These are phyloP conservation scores for Sminthurides aquaticus DNA, from an alignment of 2,888 invertebrate genomes.

Conservation along the genomic window DNA sequence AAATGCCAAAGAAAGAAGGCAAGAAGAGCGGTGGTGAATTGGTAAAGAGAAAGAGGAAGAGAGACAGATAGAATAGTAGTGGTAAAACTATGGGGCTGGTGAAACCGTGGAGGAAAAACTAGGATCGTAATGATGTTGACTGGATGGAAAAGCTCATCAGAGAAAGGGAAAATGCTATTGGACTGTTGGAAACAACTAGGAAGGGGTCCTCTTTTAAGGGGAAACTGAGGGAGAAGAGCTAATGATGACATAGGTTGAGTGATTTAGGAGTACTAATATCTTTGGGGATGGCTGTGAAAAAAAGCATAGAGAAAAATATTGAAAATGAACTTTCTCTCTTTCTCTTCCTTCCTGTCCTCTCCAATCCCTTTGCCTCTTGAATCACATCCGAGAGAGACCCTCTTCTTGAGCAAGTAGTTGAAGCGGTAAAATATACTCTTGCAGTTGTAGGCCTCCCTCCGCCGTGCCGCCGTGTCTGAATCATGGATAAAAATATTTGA, in stretches of 20 bases:
- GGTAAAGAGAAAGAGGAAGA: no score
- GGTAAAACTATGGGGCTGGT: no score
- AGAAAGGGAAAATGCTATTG: conserved; percentile 1
- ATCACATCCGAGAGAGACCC: no score
- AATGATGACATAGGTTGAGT: conserved; percentile 30
- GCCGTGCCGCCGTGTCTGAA: no score
- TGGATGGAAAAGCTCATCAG: conserved; percentile 26
- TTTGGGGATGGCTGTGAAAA: conserved; percentile 15
- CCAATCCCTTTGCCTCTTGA: conserved; percentile 8
- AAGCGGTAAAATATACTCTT: no score
- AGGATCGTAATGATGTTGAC: conserved; percentile 18
- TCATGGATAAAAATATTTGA: no score
- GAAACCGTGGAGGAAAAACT: no score
- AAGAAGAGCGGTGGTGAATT: no score
- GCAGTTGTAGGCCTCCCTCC: no score
- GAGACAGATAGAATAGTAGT: no score
- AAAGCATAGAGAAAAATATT: conserved; percentile 24
- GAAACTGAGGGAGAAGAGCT: conserved; percentile 21
- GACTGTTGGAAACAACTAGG: background rate
- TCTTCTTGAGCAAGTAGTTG: no score
- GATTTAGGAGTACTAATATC: conserved; percentile 29
- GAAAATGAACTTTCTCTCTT: conserved; percentile 22
- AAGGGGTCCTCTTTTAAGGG: background rate
- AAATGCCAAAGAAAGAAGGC: no score
- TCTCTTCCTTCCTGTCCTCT: conserved; percentile 4